phyloP scores from a whole-genome alignment of 2,888 invertebrate species.

The Pammene fasciana region DNA sequence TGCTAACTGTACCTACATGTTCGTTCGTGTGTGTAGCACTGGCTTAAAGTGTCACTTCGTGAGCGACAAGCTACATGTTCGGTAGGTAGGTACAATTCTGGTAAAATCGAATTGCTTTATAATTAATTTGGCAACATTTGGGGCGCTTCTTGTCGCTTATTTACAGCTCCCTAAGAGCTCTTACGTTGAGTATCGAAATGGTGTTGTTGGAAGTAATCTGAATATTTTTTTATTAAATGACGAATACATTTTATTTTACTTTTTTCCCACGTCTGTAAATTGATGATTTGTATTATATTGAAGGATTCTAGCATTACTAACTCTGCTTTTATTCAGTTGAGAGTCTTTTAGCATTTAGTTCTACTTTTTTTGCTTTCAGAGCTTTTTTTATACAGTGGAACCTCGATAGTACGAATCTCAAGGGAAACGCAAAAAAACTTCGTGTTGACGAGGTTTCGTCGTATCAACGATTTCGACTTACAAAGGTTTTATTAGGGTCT shows the following conservation, averaged over 20 bases:
- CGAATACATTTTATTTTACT: background rate
- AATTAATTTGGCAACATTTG: slow-evolving; percentile 32
- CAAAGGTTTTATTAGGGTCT: too few relatives aligned
- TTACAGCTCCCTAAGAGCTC: slow-evolving; percentile 22
- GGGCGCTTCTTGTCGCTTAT: slow-evolving; percentile 21
- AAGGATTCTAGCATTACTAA: too few relatives aligned
- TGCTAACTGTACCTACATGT: background rate
- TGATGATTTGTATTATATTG: too few relatives aligned
- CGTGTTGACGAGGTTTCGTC: too few relatives aligned
- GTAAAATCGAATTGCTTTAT: slow-evolving; percentile 31
- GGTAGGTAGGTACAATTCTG: slow-evolving; percentile 12
- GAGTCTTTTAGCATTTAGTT: too few relatives aligned
- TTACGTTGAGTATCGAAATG: slow-evolving; percentile 28
- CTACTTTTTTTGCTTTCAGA: too few relatives aligned
- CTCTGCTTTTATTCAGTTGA: too few relatives aligned
- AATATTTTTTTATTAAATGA: background rate
- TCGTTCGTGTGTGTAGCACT: background rate
- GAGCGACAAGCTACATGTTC: slow-evolving; percentile 29
- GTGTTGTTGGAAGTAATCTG: background rate
- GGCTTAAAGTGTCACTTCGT: slow-evolving; percentile 23
- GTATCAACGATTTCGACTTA: too few relatives aligned
- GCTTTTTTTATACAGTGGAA: too few relatives aligned
- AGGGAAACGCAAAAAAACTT: too few relatives aligned
- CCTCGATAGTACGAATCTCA: too few relatives aligned
- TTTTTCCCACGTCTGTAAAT: background rate